A percentile compares a stretch with the other conserved stretches of the same genome.
Evolutionary conservation across 2,797 vertebrate species (phyloP).

Genomic region (Kryptopterus vitreolus): DNA sequence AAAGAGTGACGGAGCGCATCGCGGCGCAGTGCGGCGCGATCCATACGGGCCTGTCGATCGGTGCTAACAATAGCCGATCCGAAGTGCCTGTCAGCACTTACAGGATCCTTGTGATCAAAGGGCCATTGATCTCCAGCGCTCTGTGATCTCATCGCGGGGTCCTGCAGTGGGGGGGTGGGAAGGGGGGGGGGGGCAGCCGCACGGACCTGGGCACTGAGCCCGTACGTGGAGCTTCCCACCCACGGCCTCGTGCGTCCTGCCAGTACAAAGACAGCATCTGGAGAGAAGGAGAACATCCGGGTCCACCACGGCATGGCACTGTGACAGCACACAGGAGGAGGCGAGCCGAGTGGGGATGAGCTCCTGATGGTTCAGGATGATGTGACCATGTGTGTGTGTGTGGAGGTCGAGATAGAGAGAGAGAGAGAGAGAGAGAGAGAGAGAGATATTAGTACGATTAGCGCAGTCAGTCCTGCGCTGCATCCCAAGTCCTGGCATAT

Average conservation of each 20-base stretch:
- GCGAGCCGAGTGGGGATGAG: conserved; percentile 18
- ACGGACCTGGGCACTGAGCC: conserved; percentile 45
- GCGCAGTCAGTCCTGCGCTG: conserved; percentile 53
- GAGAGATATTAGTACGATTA: conserved; percentile 58
- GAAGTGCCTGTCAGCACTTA: conserved; percentile 80
- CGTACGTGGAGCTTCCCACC: conserved; percentile 40
- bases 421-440: conserved; percentile 13
- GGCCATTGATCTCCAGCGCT: conserved; percentile 72
- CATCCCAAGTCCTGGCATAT: conserved; percentile 63
- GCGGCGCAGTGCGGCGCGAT: conserved; percentile 69
- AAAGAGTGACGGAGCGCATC: conserved; percentile 75
- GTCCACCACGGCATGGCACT: conserved; percentile 46
- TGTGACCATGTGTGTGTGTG: neutral
- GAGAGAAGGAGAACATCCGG: conserved; percentile 42
- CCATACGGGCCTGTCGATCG: conserved; percentile 84
- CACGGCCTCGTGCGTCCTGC: conserved; percentile 40
- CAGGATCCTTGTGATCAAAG: conserved; percentile 78
- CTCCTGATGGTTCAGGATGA: conserved; percentile 36
- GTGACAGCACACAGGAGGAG: conserved; percentile 48
- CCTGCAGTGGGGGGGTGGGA: conserved; percentile 58
- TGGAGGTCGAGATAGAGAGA: neutral
- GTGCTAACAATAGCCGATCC: conserved; percentile 79
- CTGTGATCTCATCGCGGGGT: conserved; percentile 65
- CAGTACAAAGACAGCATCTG: conserved; percentile 51
- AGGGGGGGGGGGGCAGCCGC: conserved; percentile 39